phyloP scores from a whole-genome alignment of 2,888 invertebrate genomes.

The Eugnorisma glareosa region DNA sequence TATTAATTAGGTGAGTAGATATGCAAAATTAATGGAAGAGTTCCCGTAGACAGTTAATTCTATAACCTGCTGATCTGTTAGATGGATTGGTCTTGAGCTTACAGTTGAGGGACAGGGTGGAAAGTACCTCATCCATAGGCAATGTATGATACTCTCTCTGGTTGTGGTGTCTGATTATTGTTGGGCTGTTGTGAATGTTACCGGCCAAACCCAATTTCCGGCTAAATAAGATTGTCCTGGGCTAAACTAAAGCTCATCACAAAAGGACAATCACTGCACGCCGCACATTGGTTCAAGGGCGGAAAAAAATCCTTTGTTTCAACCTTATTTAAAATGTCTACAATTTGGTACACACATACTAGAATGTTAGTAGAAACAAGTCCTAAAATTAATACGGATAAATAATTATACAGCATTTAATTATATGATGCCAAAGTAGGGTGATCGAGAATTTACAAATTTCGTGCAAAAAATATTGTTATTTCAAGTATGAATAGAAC shows the following conservation, averaged over 20 bases:
- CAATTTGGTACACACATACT: too few species aligned
- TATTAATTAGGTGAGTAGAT: constrained; percentile 5
- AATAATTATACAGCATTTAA: too few species aligned
- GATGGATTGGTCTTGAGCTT: neutral
- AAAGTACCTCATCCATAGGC: neutral
- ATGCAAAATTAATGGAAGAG: neutral
- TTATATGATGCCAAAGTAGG: too few species aligned
- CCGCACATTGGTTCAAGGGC: too few species aligned
- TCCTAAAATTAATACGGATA: too few species aligned
- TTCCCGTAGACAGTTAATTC: neutral
- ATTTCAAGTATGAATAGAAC: too few species aligned
- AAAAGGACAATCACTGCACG: neutral
- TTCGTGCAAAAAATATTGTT: too few species aligned
- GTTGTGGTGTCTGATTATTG: neutral
- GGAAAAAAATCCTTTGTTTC: too few species aligned
- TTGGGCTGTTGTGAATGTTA: neutral
- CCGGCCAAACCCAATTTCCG: neutral
- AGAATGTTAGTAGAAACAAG: too few species aligned
- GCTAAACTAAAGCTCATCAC: neutral
- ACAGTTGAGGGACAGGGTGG: neutral
- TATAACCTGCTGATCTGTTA: neutral
- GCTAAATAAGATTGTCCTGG: neutral
- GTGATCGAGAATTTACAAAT: too few species aligned
- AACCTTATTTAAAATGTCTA: too few species aligned
- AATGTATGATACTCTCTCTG: neutral